Evolutionary conservation across 2,113 vertebrate genomes (phyloP), one percentile per base, ranked within the genome.

Genomic region (Gambusia affinis): DNA sequence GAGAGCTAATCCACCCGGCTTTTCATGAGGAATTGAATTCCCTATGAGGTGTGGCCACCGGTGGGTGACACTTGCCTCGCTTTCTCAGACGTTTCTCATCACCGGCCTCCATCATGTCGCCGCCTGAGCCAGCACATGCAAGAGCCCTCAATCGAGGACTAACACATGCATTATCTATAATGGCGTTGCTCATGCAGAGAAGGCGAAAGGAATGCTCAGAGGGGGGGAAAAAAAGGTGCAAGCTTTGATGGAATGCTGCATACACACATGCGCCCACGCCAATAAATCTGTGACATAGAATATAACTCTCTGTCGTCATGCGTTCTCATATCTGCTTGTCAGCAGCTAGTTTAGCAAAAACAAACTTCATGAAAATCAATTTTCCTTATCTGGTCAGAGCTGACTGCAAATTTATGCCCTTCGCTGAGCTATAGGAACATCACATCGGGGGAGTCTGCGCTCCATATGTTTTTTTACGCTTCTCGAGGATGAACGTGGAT

Each of bases 21-120:
- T 75, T 73, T 79, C 69, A 12, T 68, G 73, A 85, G 76, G 82
- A 89, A 92, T 90, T 87, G 84, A 80, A 90, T 91, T 92, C 79
- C 75, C 82, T 67, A 51, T 44, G 75, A 83, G 89, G 70, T 76
- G 66, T 74, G 64, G 70, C 76, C 74, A 67, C 76, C 81, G 83
- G 30, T 71, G 67, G 62, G 73, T 72, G 77, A 76, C 73, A 83
- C 83, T 31, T 66, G 24, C 68, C 44, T 83, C 37, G 15, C 62
- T 70, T 78, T 57, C 77, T 68, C 85, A 83, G 61, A 28, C 72
- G 72, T 62, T 82, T 78, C 67, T 67, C 76, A 82, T 90, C 78
- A 73, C 12, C 4, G 44, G n/a, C 28, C 70, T 80, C 77, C 63
- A 72, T 86, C 82, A 57, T 73, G 63, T 76, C 68, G 80, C 69